Percentiles rank a stretch among this genome's conserved stretches.
phyloP scores from a whole-genome alignment of 2,797 vertebrate species.

The Anguilla marmorata region DNA sequence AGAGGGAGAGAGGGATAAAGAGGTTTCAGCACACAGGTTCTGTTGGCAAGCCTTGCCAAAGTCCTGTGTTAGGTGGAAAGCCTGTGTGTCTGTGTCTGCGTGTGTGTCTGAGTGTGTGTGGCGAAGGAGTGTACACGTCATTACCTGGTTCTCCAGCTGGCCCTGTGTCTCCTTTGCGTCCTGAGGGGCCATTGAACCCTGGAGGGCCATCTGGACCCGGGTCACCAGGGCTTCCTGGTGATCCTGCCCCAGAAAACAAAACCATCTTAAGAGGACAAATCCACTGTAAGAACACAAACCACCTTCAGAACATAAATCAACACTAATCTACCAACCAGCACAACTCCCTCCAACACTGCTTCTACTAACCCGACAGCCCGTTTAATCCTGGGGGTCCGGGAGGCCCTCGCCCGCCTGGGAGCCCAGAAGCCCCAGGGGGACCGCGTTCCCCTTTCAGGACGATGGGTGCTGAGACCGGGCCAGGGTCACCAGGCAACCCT shows the following conservation, averaged over 20 bases:
- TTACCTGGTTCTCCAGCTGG: constrained; percentile 79
- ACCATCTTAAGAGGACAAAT: not conserved
- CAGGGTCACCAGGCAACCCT: constrained; percentile 76
- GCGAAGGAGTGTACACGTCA: not conserved
- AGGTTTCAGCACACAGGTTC: not conserved
- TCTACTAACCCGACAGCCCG: constrained; percentile 49
- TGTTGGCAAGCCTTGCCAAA: not conserved
- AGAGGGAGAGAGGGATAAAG: not conserved
- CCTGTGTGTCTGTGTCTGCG: not conserved
- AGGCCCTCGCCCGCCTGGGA: constrained; percentile 61
- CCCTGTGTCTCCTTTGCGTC: constrained; percentile 82
- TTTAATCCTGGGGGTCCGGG: constrained; percentile 56
- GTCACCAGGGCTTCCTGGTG: constrained; percentile 72
- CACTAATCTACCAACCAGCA: not conserved
- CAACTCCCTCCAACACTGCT: not conserved
- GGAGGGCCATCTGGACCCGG: constrained; percentile 71
- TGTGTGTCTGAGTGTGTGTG: not conserved
- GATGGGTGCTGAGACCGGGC: constrained; percentile 53
- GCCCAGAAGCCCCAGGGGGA: constrained; percentile 69
- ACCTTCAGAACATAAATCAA: not conserved
- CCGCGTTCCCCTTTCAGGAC: constrained; percentile 74
- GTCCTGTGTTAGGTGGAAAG: not conserved
- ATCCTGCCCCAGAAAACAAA: constrained; percentile 57
- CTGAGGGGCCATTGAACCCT: constrained; percentile 78
- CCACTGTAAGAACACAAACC: not conserved